Conservation (phyloP, 2,888 invertebrate genomes). For the Tortrix viridana region DNA sequence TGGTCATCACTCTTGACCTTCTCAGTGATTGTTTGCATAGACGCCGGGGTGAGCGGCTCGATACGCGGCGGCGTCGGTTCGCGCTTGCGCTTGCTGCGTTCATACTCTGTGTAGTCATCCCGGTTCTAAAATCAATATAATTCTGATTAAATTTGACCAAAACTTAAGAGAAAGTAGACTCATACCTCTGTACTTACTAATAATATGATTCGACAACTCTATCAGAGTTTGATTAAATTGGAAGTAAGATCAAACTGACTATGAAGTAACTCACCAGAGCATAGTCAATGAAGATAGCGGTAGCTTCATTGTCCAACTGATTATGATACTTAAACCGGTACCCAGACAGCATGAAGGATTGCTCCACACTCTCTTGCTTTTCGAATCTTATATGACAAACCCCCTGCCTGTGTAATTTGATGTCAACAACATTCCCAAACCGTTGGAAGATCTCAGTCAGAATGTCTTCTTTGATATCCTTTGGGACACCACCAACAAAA, state of each 20-base stretch:
- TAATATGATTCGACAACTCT: too few relatives aligned
- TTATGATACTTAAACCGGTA: conserved; percentile 89
- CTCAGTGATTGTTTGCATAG: conserved; percentile 90
- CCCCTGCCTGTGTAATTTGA: conserved; percentile 93
- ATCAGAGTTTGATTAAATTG: too few relatives aligned
- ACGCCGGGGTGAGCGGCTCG: conserved; percentile 90
- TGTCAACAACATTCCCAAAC: conserved; percentile 78
- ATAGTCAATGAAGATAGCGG: conserved; percentile 95
- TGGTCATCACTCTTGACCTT: conserved; percentile 94
- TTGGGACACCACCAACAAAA: conserved; percentile 96
- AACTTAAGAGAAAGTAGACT: too few relatives aligned
- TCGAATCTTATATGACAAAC: conserved; percentile 96
- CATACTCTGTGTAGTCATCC: conserved; percentile 96
- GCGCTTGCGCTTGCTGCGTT: conserved; percentile 89
- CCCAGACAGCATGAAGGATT: conserved; percentile 92
- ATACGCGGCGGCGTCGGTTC: conserved; percentile 93
- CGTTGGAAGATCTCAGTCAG: conserved; percentile 94
- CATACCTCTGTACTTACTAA: too few relatives aligned
- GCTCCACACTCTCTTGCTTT: conserved; percentile 91
- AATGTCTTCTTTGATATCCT: conserved; percentile 91
- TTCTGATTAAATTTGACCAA: not conserved
- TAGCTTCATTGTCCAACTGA: conserved; percentile 87
- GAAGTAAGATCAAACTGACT: not conserved
- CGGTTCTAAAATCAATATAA: conserved; percentile 85
- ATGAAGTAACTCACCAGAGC: conserved; percentile 78